Evolutionary conservation across 2,888 invertebrate species (phyloP).

Genomic region (Hydraecia micacea): DNA sequence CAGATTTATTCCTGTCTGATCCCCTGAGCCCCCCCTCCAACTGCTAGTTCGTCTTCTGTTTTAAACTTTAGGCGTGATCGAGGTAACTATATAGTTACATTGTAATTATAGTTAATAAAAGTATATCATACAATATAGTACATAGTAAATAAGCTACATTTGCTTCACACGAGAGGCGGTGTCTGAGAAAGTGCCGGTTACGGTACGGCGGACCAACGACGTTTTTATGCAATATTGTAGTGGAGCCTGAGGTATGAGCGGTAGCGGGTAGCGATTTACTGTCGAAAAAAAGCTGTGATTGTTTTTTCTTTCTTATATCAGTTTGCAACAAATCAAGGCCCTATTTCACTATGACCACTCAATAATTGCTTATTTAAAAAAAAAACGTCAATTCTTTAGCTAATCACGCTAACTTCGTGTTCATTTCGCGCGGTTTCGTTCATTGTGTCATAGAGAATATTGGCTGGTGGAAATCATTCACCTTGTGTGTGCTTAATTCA

Average conservation of each 20-base stretch:
- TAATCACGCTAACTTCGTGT: no score
- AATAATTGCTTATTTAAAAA: no score
- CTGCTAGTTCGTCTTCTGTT: no score
- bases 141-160: constrained; percentile 41
- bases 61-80: no score
- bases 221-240: constrained; percentile 73
- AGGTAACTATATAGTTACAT: no score
- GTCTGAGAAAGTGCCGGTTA: constrained; percentile 79
- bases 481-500: neutral
- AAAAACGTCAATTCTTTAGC: no score
- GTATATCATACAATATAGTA: no score
- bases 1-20: no score
- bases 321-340: neutral
- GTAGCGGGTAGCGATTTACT: constrained; percentile 30
- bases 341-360: no score
- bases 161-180: constrained; percentile 39
- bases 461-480: neutral
- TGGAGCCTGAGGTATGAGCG: constrained; percentile 45
- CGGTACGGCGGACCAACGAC: constrained; percentile 69
- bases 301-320: neutral
- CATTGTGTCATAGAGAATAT: neutral
- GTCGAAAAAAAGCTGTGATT: neutral
- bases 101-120: no score
- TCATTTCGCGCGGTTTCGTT: no score
- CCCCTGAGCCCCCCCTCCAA: no score